Base-by-base conservation (phyloP, 2,113 vertebrate species). In the Rhynchopsitta pachyrhyncha region DNA sequence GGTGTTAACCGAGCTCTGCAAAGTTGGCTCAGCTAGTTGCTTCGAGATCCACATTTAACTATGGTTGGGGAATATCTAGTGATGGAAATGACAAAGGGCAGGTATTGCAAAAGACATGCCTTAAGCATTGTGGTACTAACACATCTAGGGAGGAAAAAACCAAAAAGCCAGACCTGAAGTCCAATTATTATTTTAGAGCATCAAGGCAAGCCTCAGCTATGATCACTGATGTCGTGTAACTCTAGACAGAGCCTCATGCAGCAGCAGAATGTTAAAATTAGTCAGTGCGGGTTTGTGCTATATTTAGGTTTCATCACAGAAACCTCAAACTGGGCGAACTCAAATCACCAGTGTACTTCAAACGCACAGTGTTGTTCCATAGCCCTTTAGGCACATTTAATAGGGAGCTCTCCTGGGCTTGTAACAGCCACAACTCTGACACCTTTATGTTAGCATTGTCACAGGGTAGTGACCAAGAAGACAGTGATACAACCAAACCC, bases 91-190 rank as follows among this genome's bases (percentile, higher is more conserved):
- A 60, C 42, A 27, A 24, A 39, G 12, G 10, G 10, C 2, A 23
- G 11, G 7, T 27, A 37, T 12, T 0, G 1, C 24, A 80, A 64
- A 79, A 77, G 6, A 66, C 10, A 2, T 0, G 9, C 42, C 22
- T 31, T 41, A 7, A 46, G 31, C 2, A 0, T 3, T 67, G 60
- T 13, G 10, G 33, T 11, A 25, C 50, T 62, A 63, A 84, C 18
- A 50, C 8, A 33, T 6, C 10, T 27, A 39, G 27, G 19, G 31
- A 69, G 29, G 1, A 42, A 63, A 66, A 66, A 33, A 62, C 13
- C 1, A 60, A 37, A 24, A 39, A 8, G 0, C 33, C 10, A 15
- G 28, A 33, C 23, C 62, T 50, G 7, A 42, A 84, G 57, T 28
- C 12, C 57, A 50, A 17, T 18, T 35, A 9, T 81, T 66, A 17